Conservation (phyloP, 2,888 invertebrate species). For the Stegana nigrithorax region DNA sequence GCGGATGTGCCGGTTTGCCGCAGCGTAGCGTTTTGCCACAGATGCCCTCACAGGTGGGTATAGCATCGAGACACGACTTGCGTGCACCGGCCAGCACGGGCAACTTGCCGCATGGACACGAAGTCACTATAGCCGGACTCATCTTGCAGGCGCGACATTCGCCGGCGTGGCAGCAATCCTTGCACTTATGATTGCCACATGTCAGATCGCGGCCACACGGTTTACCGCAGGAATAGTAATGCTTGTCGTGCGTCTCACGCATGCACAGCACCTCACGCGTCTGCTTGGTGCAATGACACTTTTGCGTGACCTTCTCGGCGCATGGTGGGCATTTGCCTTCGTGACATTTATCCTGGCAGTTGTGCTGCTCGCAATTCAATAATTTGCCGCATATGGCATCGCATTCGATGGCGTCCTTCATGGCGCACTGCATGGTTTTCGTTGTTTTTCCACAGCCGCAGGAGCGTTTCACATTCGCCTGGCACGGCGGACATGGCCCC, state of each 20-base stretch:
- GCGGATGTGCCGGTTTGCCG: constrained; percentile 75
- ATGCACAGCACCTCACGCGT: constrained; percentile 75
- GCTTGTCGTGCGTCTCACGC: constrained; percentile 68
- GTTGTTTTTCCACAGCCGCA: constrained; percentile 85
- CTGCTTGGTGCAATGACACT: constrained; percentile 79
- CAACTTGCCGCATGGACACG: constrained; percentile 84
- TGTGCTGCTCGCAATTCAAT: constrained; percentile 83
- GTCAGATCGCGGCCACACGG: constrained; percentile 73
- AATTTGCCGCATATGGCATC: constrained; percentile 78
- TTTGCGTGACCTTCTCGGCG: constrained; percentile 74
- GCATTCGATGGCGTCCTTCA: constrained; percentile 80
- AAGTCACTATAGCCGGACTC: constrained; percentile 73
- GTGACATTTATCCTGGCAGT: constrained; percentile 82
- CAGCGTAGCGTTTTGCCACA: constrained; percentile 77
- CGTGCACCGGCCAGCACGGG: constrained; percentile 70
- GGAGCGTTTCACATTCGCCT: constrained; percentile 76
- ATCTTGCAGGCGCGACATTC: constrained; percentile 76
- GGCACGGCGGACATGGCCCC: constrained; percentile 93
- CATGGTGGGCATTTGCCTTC: constrained; percentile 82
- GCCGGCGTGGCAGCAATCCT: constrained; percentile 76
- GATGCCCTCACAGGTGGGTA: constrained; percentile 82
- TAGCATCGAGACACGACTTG: constrained; percentile 80
- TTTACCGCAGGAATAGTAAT: constrained; percentile 74
- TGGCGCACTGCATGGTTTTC: constrained; percentile 78
- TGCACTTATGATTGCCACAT: constrained; percentile 80